Conservation (phyloP, 2,113 vertebrate genomes). For the Gnathonemus longibarbis region DNA sequence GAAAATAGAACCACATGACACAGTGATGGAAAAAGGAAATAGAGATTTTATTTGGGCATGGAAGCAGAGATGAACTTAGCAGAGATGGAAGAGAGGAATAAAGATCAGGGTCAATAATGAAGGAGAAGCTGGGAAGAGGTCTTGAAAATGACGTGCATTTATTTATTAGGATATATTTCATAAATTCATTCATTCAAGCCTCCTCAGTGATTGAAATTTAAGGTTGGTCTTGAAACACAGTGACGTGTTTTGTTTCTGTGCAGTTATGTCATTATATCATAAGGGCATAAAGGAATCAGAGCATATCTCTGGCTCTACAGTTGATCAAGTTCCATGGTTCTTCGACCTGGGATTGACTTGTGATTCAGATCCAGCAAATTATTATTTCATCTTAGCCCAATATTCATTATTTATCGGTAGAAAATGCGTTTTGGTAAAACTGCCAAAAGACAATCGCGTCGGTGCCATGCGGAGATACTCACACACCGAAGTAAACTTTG, state of each 20-base stretch:
- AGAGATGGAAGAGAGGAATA: not conserved
- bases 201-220: not conserved
- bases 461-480: not conserved
- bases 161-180: not conserved
- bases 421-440: not conserved
- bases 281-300: not conserved
- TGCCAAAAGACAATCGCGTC: not conserved
- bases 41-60: not conserved
- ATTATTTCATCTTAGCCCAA: not conserved
- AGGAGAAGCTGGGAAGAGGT: not conserved
- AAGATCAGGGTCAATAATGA: not conserved
- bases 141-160: not conserved
- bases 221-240: not conserved
- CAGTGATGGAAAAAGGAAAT: not conserved
- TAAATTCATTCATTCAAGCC: not conserved
- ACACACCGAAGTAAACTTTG: not conserved
- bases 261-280: not conserved
- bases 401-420: not conserved
- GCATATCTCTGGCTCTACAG: not conserved
- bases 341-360: not conserved
- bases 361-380: not conserved
- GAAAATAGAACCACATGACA: not conserved
- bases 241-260: not conserved
- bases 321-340: not conserved
- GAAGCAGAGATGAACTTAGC: not conserved